Evolutionary conservation across 2,888 invertebrate genomes (phyloP).

Genomic region (Leucozona laternaria): DNA sequence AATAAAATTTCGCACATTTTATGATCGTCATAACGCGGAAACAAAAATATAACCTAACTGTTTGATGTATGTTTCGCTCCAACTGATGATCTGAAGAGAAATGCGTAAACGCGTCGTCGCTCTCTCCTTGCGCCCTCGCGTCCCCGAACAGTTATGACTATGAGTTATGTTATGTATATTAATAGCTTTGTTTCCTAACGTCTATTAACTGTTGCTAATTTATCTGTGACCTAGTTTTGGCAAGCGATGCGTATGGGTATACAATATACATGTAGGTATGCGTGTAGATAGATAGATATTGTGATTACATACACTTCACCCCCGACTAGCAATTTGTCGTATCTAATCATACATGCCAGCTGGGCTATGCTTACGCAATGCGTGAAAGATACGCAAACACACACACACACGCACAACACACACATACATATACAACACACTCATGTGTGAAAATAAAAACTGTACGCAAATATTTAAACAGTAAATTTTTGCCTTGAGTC

Average conservation of each 20-base stretch:
- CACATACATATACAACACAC: neutral
- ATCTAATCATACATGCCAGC: constrained; percentile 41
- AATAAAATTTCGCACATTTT: constrained; percentile 31
- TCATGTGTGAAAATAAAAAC: neutral
- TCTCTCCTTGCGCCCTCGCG: too few species aligned
- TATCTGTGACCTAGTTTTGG: constrained; percentile 70
- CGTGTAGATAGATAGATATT: constrained; percentile 1
- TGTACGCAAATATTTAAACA: constrained; percentile 41
- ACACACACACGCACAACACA: neutral
- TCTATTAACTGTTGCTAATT: constrained; percentile 42
- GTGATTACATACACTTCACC: constrained; percentile 16
- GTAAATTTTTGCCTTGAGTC: constrained; percentile 37
- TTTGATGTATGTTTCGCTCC: neutral
- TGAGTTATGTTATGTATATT: constrained; percentile 9
- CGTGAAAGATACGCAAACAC: constrained; percentile 35
- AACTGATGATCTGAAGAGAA: constrained; percentile 32
- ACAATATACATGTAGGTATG: too few species aligned
- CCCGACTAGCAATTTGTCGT: constrained; percentile 14
- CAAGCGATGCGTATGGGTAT: constrained; percentile 44
- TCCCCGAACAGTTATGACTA: neutral
- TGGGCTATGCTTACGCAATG: constrained; percentile 59
- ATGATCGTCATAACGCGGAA: constrained; percentile 52
- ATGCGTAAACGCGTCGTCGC: constrained; percentile 47
- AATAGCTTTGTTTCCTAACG: constrained; percentile 33
- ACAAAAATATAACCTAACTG: neutral